These are phyloP conservation scores for Schizopygopsis malacanthus DNA, from an alignment of 2,797 vertebrate species.

Conservation along the genomic window DNA sequence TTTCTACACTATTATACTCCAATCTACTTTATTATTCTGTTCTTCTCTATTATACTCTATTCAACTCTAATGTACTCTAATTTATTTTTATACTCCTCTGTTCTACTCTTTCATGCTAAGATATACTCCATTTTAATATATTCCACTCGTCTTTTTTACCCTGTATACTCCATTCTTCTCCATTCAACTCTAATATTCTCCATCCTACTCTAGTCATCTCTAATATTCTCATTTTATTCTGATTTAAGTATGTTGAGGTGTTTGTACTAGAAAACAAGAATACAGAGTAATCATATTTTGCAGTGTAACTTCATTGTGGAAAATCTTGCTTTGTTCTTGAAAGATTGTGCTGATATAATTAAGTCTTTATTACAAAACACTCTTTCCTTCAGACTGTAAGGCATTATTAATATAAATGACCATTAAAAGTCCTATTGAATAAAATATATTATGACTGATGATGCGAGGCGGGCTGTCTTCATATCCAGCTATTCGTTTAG, in stretches of 20 bases:
- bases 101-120: no score
- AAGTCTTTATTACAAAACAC: neutral
- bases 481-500: neutral
- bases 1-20: no score
- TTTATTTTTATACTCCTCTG: neutral
- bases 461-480: neutral
- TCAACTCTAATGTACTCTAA: neutral
- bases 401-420: no score
- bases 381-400: neutral
- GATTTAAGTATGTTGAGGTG: no score
- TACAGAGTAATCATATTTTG: neutral
- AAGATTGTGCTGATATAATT: neutral
- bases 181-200: neutral
- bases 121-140: no score
- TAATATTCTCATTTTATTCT: neutral
- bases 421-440: neutral
- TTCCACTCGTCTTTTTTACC: no score
- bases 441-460: neutral
- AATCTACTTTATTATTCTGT: no score
- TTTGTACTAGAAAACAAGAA: neutral
- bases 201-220: neutral
- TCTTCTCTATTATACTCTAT: neutral
- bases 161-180: neutral
- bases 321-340: neutral
- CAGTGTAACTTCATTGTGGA: neutral